A percentile compares a stretch with the other conserved stretches of the same genome.
These are phyloP conservation scores for Hyles lineata DNA, from an alignment of 2,888 invertebrate species.

Conservation along the genomic window DNA sequence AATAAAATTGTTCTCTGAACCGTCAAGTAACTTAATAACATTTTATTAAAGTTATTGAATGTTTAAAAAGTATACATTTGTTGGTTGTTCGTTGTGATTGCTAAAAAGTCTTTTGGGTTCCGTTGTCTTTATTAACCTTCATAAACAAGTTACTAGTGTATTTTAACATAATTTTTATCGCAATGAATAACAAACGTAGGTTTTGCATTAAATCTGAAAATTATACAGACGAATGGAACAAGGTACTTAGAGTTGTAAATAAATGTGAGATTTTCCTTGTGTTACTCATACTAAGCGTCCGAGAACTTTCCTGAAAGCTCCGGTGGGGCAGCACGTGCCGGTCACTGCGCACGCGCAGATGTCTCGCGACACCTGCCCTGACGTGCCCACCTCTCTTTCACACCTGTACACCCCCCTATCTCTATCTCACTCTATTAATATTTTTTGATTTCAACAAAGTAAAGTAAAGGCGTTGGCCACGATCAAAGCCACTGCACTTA, in stretches of 20 bases:
- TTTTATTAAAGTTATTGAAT: background rate
- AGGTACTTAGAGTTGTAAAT: background rate
- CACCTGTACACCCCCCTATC: constrained; percentile 51
- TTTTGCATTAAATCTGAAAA: no score
- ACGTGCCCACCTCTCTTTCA: constrained; percentile 63
- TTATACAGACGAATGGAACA: no score
- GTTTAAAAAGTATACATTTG: background rate
- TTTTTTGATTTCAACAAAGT: constrained; percentile 74
- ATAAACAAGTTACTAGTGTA: no score
- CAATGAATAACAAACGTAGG: no score
- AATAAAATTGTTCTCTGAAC: background rate
- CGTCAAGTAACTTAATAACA: background rate
- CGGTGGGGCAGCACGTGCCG: constrained; percentile 75
- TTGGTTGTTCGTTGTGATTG: background rate
- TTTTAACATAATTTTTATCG: no score
- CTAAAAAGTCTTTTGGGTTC: background rate
- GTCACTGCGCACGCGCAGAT: constrained; percentile 78
- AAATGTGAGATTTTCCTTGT: constrained; percentile 16
- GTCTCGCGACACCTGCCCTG: constrained; percentile 79
- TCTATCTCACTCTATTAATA: constrained; percentile 59
- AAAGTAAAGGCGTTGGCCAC: constrained; percentile 55
- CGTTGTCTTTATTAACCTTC: no score
- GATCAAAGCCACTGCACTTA: constrained; percentile 70
- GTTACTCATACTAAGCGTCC: constrained; percentile 9
- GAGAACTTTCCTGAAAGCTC: constrained; percentile 59